Base-by-base conservation (phyloP, 2,113 vertebrate genomes). In the Montifringilla adamsi region DNA sequence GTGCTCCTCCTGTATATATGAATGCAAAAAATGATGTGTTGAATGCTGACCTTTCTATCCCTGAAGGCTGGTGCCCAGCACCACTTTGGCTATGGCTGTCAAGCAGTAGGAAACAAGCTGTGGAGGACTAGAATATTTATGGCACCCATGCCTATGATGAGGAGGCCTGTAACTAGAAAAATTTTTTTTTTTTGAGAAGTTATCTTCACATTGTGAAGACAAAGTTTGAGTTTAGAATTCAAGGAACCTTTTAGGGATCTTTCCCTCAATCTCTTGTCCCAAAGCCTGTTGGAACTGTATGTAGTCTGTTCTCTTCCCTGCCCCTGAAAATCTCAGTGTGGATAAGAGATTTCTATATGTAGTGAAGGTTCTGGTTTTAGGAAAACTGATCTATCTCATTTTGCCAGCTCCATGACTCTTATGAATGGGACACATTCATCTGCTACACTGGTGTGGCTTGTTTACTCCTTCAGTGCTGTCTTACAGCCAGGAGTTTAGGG, bases 351-450 rank as follows among this genome's bases (percentile, higher is more conserved):
- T 37, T 80, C 73, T 60, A 35, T 35, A 56, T 14, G 37, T 21
- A 83, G 7, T 49, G 33, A 86, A 86, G 17, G 59, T 86, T 83
- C 59, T 77, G 21, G 30, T 27, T 76, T 93, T 66, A 60, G 68
- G 60, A 84, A 91, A 81, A 50, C 3, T 0, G 0, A 35, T 47
- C 21, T 26, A 30, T 67, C 16, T 63, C 9, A n/a, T 81, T 84
- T 81, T 78, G 28, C 68, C 50, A 50, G 20, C 67, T 83, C 26
- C 46, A 20, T 14, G 5, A 53, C 31, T 37, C 39, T 75, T 84
- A 56, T 87, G 66, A 96, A 96, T 90, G 90, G 80, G 24, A 31
- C 43, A 77, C 64, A 52, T 94, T 97, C 72, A 90, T 93, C 79
- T 80, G 76, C 41, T 77, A 22, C 22, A 8, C 59, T 74, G 72